These are phyloP conservation scores for Tautogolabrus adspersus DNA, from an alignment of 2,113 vertebrate species.

Conservation along the genomic window DNA sequence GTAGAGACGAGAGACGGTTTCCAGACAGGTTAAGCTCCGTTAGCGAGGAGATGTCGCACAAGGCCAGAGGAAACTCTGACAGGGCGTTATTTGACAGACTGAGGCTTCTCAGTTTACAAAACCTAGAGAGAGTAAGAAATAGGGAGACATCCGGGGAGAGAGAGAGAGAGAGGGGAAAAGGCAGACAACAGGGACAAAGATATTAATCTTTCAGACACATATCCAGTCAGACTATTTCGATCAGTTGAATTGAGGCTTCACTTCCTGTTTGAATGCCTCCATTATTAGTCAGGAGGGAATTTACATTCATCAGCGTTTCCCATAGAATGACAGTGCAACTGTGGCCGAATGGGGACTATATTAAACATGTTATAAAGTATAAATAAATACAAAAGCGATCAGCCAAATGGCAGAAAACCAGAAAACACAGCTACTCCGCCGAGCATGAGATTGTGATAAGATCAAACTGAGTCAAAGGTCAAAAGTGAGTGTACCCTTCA, in stretches of 20 bases:
- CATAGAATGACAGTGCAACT: too few species aligned
- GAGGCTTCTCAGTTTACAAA: conserved; percentile 95
- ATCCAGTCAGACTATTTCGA: conserved; percentile 1
- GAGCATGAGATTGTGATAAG: too few species aligned
- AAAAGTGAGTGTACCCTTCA: too few species aligned
- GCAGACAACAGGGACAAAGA: conserved; percentile 9
- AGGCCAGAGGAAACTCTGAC: conserved; percentile 89
- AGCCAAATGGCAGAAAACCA: too few species aligned
- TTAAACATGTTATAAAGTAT: too few species aligned
- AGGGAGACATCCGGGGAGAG: conserved; percentile 1
- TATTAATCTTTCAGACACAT: conserved; percentile 15
- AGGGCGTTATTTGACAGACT: conserved; percentile 96
- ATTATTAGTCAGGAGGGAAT: too few species aligned
- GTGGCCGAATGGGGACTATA: too few species aligned
- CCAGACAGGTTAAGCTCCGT: conserved; percentile 94
- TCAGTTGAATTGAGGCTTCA: not conserved
- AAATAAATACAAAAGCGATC: too few species aligned
- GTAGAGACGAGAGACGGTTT: conserved; percentile 88
- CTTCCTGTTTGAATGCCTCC: too few species aligned
- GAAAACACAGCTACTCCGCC: too few species aligned
- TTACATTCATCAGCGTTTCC: too few species aligned
- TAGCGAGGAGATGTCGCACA: conserved; percentile 91
- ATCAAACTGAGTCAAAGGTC: too few species aligned
- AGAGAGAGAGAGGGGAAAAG: not conserved
- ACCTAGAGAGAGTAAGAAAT: conserved; percentile 80